Evolutionary conservation across 2,888 invertebrate species (phyloP).

Genomic region (Neria commutata): DNA sequence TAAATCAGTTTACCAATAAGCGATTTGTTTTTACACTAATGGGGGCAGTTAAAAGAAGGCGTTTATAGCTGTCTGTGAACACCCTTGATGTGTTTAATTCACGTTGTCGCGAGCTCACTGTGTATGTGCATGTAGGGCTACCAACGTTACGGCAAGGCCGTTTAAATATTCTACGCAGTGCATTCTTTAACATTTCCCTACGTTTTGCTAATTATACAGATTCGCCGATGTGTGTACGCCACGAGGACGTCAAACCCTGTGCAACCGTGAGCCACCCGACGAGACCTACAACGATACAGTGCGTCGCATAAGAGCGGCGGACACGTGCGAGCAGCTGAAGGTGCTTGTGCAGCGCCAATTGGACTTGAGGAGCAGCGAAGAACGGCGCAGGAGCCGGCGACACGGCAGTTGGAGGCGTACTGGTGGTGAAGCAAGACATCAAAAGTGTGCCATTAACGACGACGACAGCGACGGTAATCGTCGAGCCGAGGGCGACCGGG

Average conservation of each 20-base stretch:
- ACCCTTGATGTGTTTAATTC: too few relatives aligned
- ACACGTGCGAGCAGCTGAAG: constrained; percentile 43
- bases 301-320: constrained; percentile 46
- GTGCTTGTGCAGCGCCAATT: constrained; percentile 42
- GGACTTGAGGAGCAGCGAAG: constrained; percentile 22
- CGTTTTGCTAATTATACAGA: constrained; percentile 46
- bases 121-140: too few relatives aligned
- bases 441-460: background rate
- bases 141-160: too few relatives aligned
- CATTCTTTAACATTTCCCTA: too few relatives aligned
- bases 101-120: too few relatives aligned
- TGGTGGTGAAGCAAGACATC: background rate
- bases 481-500: constrained; percentile 3
- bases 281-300: constrained; percentile 48
- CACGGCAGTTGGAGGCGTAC: background rate
- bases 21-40: too few relatives aligned
- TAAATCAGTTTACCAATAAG: too few relatives aligned
- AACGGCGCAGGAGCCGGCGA: background rate
- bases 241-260: constrained; percentile 47
- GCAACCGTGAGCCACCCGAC: constrained; percentile 42
- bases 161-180: too few relatives aligned
- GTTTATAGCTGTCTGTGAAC: too few relatives aligned
- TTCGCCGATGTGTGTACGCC: constrained; percentile 43
- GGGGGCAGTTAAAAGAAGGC: too few relatives aligned
- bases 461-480: constrained; percentile 11